phyloP scores from a whole-genome alignment of 1,140 invertebrate species.

The Leptopilina boulardi region DNA sequence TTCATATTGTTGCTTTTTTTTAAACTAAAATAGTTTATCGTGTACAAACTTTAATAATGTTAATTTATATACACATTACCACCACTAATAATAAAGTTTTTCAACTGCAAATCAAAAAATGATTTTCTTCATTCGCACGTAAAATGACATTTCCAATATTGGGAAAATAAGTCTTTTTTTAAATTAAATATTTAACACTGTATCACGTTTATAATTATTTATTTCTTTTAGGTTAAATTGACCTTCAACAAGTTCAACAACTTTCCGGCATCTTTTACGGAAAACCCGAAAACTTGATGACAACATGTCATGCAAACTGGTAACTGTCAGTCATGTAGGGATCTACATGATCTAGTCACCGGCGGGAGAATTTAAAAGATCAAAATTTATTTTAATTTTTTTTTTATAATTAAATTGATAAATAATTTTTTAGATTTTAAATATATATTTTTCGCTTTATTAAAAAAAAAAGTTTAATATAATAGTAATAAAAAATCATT shows the following conservation, averaged over 20 bases:
- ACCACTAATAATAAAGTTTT: neutral
- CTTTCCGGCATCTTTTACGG: neutral
- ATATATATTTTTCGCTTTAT: no score
- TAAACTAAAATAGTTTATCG: no score
- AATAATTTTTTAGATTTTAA: no score
- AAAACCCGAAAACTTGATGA: neutral
- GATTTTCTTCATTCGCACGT: neutral
- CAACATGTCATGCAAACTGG: no score
- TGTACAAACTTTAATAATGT: neutral
- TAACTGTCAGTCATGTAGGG: no score
- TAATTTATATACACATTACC: neutral
- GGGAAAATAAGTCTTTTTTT: neutral
- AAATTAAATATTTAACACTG: neutral
- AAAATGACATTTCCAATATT: neutral
- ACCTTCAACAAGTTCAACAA: constrained; percentile 9
- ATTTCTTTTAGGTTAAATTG: constrained; percentile 8
- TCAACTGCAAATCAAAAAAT: neutral
- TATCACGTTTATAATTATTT: neutral
- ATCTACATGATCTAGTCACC: no score
- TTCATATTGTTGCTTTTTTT: neutral
- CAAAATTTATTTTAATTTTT: no score
- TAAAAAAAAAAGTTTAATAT: no score
- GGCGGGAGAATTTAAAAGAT: no score
- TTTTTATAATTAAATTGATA: no score
- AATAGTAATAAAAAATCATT: no score